Percentiles rank a stretch among this genome's conserved stretches.
phyloP scores from a whole-genome alignment of 92 coral and sea anemone species.

The Hydrozoanthus gracilis region DNA sequence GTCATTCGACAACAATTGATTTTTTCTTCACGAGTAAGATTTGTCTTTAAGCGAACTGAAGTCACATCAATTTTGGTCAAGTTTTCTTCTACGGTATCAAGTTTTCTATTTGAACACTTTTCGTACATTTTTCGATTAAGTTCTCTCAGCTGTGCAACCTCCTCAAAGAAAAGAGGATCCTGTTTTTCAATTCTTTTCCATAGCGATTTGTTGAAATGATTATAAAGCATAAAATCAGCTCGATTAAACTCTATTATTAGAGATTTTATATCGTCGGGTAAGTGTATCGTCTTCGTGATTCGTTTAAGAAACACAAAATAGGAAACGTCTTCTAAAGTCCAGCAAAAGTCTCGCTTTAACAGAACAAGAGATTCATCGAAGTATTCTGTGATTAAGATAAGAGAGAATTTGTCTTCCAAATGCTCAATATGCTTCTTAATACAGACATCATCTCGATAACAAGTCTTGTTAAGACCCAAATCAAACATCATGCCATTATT shows the following conservation, averaged over 20 bases:
- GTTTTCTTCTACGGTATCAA: not conserved
- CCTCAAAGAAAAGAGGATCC: slow-evolving; percentile 20
- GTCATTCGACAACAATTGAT: slow-evolving; percentile 19
- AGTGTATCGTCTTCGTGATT: not conserved
- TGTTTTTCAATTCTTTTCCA: slow-evolving; percentile 24
- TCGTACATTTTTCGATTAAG: slow-evolving; percentile 19
- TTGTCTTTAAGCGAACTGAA: slow-evolving; percentile 23
- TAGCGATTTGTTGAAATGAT: slow-evolving; percentile 23
- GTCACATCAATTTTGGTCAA: slow-evolving; percentile 14
- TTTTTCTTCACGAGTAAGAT: slow-evolving; percentile 12
- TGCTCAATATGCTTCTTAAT: slow-evolving; percentile 28
- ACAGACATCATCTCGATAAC: not conserved
- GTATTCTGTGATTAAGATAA: slow-evolving; percentile 26
- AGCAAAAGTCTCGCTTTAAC: slow-evolving; percentile 23
- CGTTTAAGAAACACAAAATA: slow-evolving; percentile 25
- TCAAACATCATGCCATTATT: slow-evolving; percentile 45
- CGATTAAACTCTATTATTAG: slow-evolving; percentile 18
- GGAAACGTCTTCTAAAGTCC: slow-evolving; percentile 35
- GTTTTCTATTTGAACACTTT: not conserved
- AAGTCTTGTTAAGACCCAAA: slow-evolving; percentile 13
- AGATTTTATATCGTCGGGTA: not conserved
- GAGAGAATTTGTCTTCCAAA: slow-evolving; percentile 27
- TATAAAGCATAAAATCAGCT: slow-evolving; percentile 33
- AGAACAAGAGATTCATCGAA: slow-evolving; percentile 36
- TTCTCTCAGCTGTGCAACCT: slow-evolving; percentile 39